phyloP scores from a whole-genome alignment of 2,113 vertebrate genomes.

The Rhea pennata region DNA sequence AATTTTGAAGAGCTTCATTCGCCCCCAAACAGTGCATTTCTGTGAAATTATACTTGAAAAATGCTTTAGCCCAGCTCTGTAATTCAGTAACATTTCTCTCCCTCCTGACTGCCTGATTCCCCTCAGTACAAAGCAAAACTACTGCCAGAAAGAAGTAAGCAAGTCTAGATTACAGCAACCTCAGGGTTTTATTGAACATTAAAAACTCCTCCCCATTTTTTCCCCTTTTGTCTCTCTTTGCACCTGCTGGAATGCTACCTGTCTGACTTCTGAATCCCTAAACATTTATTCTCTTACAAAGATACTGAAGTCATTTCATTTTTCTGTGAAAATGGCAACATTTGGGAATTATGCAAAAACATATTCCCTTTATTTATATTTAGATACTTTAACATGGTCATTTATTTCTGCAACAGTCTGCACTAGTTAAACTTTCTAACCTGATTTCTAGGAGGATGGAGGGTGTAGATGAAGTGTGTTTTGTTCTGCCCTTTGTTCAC shows the following conservation, averaged over 20 bases:
- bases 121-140: background rate
- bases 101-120: accelerated
- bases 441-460: background rate
- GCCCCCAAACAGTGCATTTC: background rate
- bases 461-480: background rate
- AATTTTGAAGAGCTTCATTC: background rate
- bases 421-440: background rate
- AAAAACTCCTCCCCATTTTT: background rate
- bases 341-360: background rate
- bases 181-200: background rate
- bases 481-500: background rate
- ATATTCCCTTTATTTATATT: background rate
- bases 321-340: background rate
- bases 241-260: background rate
- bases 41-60: background rate
- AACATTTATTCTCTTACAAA: background rate
- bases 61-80: background rate
- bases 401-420: background rate
- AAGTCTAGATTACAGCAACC: background rate
- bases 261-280: background rate
- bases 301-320: background rate
- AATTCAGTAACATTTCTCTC: background rate
- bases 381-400: accelerated
- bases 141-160: background rate
- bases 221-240: background rate